Evolutionary conservation across 2,113 vertebrate genomes (phyloP).

Genomic region (Gorsachius goisagi): DNA sequence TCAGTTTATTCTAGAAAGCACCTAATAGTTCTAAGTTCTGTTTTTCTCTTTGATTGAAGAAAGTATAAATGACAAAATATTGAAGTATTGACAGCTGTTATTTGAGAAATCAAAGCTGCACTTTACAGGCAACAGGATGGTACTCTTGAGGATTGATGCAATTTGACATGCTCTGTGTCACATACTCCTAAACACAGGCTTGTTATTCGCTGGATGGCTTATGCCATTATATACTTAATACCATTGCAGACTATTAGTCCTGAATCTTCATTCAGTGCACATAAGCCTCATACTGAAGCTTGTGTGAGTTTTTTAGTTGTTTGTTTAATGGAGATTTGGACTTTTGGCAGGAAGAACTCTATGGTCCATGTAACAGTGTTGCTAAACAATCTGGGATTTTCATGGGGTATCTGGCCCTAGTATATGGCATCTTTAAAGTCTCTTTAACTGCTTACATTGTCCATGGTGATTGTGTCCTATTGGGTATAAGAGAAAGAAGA

Average conservation of each 20-base stretch:
- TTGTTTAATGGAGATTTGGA: not conserved
- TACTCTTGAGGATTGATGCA: too few relatives aligned
- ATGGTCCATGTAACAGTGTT: not conserved
- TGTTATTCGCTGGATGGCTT: not conserved
- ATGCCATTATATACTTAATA: rapidly evolving
- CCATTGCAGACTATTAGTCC: not conserved
- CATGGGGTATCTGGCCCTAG: not conserved
- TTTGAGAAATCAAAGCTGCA: not conserved
- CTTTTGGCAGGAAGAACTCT: not conserved
- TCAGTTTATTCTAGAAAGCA: not conserved
- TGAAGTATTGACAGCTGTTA: not conserved
- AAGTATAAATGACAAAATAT: not conserved
- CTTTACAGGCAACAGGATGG: not conserved
- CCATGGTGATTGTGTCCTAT: not conserved
- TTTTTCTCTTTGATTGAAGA: not conserved
- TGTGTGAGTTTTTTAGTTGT: not conserved
- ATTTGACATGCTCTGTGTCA: not conserved
- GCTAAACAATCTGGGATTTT: not conserved
- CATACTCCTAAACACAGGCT: not conserved
- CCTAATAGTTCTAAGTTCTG: not conserved
- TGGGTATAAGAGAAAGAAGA: not conserved
- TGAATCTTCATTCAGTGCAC: not conserved
- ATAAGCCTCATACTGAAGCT: not conserved
- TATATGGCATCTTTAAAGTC: not conserved
- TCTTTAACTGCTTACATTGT: not conserved